Base-by-base conservation (phyloP, 2,797 vertebrate genomes). In the Gallinago solitaria region DNA sequence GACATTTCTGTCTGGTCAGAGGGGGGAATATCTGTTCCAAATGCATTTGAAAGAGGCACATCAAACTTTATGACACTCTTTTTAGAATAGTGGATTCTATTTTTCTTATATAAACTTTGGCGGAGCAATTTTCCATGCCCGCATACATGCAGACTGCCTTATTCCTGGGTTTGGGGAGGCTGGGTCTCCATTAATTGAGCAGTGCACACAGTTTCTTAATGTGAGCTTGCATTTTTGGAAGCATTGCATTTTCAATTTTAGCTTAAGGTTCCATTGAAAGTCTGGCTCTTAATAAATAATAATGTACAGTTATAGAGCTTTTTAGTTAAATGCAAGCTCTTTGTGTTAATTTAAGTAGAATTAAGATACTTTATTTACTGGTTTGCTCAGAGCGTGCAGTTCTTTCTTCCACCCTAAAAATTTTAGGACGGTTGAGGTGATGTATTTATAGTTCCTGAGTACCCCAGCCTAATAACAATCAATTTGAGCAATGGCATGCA, bases 21-120 rank as follows among this genome's bases (percentile, higher is more conserved):
- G 75, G 27, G 5, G 69, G n/a, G 21, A 82, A 69, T 91, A 76
- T 80, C 78, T 95, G 77, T 93, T 95, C 85, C 89, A 93, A 96
- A 70, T 67, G 37, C 70, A 80, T 90, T 90, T 84, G 87, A 92
- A 92, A 95, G 9, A 83, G 68, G 39, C 67, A 92, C 76, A 78
- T 90, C 93, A 95, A 87, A 90, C 77, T 94, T 94, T 78, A 90
- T 68, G 77, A 83, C 57, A 45, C 53, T 80, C 27, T 33, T 59
- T 87, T 71, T 77, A 68, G 84, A 87, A 90, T 3, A 65, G 53
- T 67, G 53, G 74, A 67, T 87, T 95, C 37, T 84, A 5, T 94
- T 95, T 95, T 82, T 71, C 91, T 84, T 70, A 30, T n/a, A 76
- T 86, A 76, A 93, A 84, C 53, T 32, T 82, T 67, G 86, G 86